Percentiles rank a stretch among this genome's conserved stretches.
Conservation (phyloP, 2,113 vertebrate species). For the Podiceps cristatus region DNA sequence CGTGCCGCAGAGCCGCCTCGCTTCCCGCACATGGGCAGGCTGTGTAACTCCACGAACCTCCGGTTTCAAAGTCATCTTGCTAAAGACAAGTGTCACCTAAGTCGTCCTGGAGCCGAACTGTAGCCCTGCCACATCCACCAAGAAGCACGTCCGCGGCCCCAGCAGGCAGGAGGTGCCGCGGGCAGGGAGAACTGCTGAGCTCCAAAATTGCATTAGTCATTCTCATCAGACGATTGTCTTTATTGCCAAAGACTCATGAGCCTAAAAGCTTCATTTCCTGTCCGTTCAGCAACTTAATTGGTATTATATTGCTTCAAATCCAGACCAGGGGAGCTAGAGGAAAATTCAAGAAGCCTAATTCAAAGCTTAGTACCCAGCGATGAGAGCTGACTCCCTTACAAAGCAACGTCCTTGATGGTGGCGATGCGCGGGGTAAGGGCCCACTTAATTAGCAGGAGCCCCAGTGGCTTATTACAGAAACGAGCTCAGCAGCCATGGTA, state of each 20-base stretch:
- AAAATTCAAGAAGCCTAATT: background rate
- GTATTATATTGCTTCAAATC: background rate
- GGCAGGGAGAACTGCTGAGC: background rate
- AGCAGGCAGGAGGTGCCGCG: background rate
- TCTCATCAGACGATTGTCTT: background rate
- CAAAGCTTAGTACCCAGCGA: background rate
- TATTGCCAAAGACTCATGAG: background rate
- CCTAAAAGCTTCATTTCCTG: slow-evolving; percentile 11
- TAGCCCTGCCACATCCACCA: background rate
- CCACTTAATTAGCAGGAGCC: background rate
- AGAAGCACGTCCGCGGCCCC: background rate
- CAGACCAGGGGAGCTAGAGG: background rate
- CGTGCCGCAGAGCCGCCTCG: fast-evolving
- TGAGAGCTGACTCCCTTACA: background rate
- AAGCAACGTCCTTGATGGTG: background rate
- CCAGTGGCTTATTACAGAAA: background rate
- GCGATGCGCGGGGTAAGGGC: fast-evolving
- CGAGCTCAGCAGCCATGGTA: background rate
- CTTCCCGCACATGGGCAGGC: fast-evolving
- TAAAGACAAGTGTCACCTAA: background rate
- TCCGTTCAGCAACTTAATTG: background rate
- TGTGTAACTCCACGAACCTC: no score
- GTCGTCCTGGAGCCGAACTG: fast-evolving
- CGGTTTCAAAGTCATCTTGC: background rate
- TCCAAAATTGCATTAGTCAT: background rate